Percentiles rank a stretch among this genome's conserved stretches.
Evolutionary conservation across 2,113 vertebrate species (phyloP).

Genomic region (Todiramphus saurophagus): DNA sequence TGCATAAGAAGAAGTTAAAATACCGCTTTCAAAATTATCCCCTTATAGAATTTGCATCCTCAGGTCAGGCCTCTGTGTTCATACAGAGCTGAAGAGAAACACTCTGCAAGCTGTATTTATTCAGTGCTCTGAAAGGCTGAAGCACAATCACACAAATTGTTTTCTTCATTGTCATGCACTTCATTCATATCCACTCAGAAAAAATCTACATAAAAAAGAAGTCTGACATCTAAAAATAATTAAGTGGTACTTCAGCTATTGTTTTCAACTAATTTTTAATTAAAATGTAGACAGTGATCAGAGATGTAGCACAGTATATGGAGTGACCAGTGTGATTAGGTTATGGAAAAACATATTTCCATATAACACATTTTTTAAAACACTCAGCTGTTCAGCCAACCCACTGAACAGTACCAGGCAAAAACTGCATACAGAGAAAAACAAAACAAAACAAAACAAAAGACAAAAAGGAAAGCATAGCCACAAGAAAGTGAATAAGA

Average conservation of each 20-base stretch:
- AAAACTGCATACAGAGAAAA: not conserved
- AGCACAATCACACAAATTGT: not conserved
- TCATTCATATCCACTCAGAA: not conserved
- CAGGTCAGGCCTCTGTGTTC: not conserved
- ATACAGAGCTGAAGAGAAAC: not conserved
- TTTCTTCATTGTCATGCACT: not conserved
- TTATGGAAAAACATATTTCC: not conserved
- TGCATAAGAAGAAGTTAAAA: not conserved
- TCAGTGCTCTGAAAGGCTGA: not conserved
- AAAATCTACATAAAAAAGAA: not conserved
- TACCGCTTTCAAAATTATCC: not conserved
- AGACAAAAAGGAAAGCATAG: not conserved
- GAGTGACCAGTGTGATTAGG: not conserved
- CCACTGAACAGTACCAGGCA: not conserved
- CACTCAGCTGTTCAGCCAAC: not conserved
- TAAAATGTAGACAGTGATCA: not conserved
- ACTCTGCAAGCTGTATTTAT: not conserved
- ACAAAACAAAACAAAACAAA: not conserved
- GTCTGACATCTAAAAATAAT: not conserved
- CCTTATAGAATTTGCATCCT: not conserved
- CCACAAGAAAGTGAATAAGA: not conserved
- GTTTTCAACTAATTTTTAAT: not conserved
- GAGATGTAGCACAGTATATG: not conserved
- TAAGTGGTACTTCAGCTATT: not conserved
- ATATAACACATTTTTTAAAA: not conserved